Evolutionary conservation across 2,113 vertebrate genomes (phyloP), one percentile per base, ranked within the genome.

Genomic region (Cisticola juncidis): DNA sequence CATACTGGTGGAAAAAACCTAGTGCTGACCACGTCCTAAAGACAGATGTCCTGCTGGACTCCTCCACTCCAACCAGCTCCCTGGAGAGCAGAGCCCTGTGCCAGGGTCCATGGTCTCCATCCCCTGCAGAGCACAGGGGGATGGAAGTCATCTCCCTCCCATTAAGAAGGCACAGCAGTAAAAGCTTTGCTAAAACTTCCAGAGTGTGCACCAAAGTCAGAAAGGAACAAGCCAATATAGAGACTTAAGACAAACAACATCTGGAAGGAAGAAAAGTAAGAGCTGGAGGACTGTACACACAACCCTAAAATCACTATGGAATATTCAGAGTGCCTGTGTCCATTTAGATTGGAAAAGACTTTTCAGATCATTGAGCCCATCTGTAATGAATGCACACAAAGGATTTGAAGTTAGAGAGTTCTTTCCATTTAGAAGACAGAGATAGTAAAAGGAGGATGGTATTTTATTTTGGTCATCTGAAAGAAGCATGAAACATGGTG

Each of bases 201-300:
- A 18, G 16, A 72, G 16, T 9, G 4, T 58, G 35, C 35, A 66
- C 29, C 11, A 14, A 72, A 74, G 33, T 61, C 5, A 1, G 57
- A 84, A 66, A 66, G 51, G 40, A 77, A 74, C 0, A 0, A 84
- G 23, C 8, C 44, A 71, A 21, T 13, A 36, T 0, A 71, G 56
- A 61, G 23, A 70, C 26, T 70, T 57, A 90, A 79, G 36, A 56
- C 14, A 88, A 33, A 58, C 19, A 72, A 7, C 25, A 51, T 13
- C 18, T 56, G 29, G 24, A 85, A 82, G 40, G 23, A 7, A 53
- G 61, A 51, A 83, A 64, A 48, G 3, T 22, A 35, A 15, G 28
- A 83, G 35, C 38, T 68, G 14, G 47, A 89, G 38, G 36, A 74
- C 29, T 25, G 26, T n/a, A 70, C 11, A 44, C 9, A 24, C 9